A percentile compares a stretch with the other conserved stretches of the same genome.
Evolutionary conservation across 2,888 invertebrate species (phyloP).

Genomic region (Eupithecia subfuscata): DNA sequence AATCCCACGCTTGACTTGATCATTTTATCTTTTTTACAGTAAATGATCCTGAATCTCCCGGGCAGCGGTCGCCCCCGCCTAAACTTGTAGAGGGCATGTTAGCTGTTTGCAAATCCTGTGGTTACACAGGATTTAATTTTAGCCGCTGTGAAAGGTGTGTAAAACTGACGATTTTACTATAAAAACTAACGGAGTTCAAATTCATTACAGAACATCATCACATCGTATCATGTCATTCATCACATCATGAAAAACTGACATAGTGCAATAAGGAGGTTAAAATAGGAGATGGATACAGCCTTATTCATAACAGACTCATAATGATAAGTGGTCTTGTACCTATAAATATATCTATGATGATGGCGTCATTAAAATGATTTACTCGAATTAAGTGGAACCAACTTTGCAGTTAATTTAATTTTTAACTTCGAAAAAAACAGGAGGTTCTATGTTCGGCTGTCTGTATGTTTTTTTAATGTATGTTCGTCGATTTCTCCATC

Average conservation of each 20-base stretch:
- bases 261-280: too few relatives aligned
- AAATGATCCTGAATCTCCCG: slow-evolving; percentile 75
- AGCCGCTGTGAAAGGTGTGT: slow-evolving; percentile 88
- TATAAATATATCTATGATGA: background rate
- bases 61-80: slow-evolving; percentile 85
- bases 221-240: too few relatives aligned
- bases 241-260: too few relatives aligned
- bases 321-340: background rate
- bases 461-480: too few relatives aligned
- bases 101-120: slow-evolving; percentile 92
- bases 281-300: background rate
- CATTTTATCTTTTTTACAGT: slow-evolving; percentile 47
- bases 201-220: too few relatives aligned
- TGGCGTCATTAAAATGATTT: background rate
- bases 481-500: too few relatives aligned
- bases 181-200: too few relatives aligned
- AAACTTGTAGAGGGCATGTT: slow-evolving; percentile 88
- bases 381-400: background rate
- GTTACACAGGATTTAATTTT: slow-evolving; percentile 91
- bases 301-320: background rate
- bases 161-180: background rate
- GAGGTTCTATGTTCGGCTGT: too few relatives aligned
- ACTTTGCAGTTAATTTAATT: background rate
- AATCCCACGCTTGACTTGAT: background rate
- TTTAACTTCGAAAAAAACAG: too few relatives aligned